These are phyloP conservation scores for Craseonycteris thonglongyai DNA, from an alignment of 2,113 vertebrate species.

Conservation along the genomic window DNA sequence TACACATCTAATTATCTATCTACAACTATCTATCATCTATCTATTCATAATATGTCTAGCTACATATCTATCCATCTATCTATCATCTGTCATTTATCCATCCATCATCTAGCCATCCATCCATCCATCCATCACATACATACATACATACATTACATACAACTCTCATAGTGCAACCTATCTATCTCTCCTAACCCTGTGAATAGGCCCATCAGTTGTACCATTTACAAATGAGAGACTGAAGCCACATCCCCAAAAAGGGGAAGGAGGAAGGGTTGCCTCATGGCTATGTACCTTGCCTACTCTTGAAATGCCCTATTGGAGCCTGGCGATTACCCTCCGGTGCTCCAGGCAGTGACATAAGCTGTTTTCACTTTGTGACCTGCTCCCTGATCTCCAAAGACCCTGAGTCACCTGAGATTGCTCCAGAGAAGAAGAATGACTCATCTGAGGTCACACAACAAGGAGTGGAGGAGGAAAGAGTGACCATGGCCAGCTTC, in stretches of 20 bases:
- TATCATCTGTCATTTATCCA: neutral
- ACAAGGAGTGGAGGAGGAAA: neutral
- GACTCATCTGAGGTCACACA: neutral
- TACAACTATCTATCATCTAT: too few relatives aligned
- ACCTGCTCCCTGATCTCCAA: neutral
- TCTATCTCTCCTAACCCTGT: neutral
- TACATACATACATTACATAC: too few relatives aligned
- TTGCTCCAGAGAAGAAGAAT: neutral
- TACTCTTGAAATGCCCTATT: neutral
- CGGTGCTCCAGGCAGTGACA: neutral
- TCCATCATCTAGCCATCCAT: neutral
- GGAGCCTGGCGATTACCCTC: neutral
- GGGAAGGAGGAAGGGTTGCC: neutral
- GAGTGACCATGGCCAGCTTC: too few relatives aligned
- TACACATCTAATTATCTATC: too few relatives aligned
- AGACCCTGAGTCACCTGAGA: too few relatives aligned
- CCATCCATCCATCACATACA: neutral
- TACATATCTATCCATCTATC: neutral
- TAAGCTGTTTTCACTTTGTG: neutral
- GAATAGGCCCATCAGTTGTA: neutral
- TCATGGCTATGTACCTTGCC: neutral
- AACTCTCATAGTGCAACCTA: neutral
- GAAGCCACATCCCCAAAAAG: neutral
- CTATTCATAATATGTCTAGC: neutral
- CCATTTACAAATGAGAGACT: neutral